Conservation (phyloP, 2,113 vertebrate genomes). For the Eurystomus gularis region DNA sequence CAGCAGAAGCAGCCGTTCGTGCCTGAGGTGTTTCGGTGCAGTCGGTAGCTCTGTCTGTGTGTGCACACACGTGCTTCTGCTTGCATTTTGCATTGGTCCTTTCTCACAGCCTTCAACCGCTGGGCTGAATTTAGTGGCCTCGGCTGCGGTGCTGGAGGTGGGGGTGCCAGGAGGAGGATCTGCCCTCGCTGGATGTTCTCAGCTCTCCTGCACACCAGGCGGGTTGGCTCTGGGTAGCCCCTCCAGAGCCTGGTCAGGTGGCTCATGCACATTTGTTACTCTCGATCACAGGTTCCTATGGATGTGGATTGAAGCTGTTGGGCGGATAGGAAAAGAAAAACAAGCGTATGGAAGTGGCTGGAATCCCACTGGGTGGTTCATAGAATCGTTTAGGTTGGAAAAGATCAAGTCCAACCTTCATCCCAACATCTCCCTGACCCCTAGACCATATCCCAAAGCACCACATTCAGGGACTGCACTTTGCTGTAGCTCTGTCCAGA, state of each 20-base stretch:
- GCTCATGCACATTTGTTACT: not conserved
- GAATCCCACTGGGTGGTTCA: not conserved
- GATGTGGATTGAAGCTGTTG: not conserved
- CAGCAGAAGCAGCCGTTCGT: not conserved
- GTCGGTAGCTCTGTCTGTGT: not conserved
- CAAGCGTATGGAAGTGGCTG: not conserved
- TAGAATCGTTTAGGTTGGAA: no score
- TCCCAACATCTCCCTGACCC: no score
- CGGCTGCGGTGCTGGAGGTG: not conserved
- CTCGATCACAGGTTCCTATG: not conserved
- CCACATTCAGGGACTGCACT: not conserved
- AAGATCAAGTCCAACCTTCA: not conserved
- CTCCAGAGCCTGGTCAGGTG: not conserved
- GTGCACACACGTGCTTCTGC: accelerated
- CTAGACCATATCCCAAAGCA: no score
- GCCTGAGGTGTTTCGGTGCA: not conserved
- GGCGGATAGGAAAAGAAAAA: not conserved
- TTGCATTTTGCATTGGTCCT: not conserved
- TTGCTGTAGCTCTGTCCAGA: not conserved
- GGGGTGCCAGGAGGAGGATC: not conserved
- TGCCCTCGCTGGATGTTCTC: not conserved
- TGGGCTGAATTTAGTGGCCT: not conserved
- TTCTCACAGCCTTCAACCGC: not conserved
- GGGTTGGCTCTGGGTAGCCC: not conserved
- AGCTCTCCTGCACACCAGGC: not conserved